Evolutionary conservation across 2,888 invertebrate species (phyloP), one percentile per base, ranked within the genome.

Genomic region (Hirudinaria manillensis): DNA sequence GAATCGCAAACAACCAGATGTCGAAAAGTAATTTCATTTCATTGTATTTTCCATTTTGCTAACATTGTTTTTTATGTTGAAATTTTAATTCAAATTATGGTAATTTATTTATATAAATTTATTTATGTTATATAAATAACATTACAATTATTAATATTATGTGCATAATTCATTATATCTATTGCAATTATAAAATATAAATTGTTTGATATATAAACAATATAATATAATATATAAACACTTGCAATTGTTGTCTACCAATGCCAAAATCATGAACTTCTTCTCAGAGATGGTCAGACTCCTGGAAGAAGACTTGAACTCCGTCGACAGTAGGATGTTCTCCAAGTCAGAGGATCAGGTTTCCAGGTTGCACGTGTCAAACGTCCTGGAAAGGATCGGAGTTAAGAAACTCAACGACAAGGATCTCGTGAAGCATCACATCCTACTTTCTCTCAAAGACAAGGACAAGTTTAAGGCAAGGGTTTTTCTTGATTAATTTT

Each of bases 361-460:
- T 70, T 80, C 82, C 70, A 83, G 82, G 79, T 82, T 82, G 3
- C 83, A 83, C 78, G 82, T 83, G 32, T 77, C 80, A 68, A 81
- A 81, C 76, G 78, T 84, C 24, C 78, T 84, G 72, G 74, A 80
- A 27, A 79, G 79, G 61, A 75, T 81, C 65, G 82, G 80, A 3
- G 81, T 84, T 21, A 80, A 81, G 67, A 79, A 80, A 74, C 76
- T 83, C 76, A 80, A 80, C 7, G 81, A 83, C 19, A 75, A 78
- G 72, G 83, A 84, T 75, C 79, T 84, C 51, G 81, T 84, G 38
- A 80, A 82, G 65, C 82, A 82, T 76, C 84, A 84, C 79, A 83
- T 84, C 74, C 71, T 84, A 53, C 84, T 83, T 0, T 77, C 80
- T 3, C 80, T 84, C 27, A 80, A 79, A 66, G 79, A 82, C 7